Evolutionary conservation across 2,888 invertebrate genomes (phyloP), one percentile per base, ranked within the genome.

Genomic region (Fabriciana adippe): DNA sequence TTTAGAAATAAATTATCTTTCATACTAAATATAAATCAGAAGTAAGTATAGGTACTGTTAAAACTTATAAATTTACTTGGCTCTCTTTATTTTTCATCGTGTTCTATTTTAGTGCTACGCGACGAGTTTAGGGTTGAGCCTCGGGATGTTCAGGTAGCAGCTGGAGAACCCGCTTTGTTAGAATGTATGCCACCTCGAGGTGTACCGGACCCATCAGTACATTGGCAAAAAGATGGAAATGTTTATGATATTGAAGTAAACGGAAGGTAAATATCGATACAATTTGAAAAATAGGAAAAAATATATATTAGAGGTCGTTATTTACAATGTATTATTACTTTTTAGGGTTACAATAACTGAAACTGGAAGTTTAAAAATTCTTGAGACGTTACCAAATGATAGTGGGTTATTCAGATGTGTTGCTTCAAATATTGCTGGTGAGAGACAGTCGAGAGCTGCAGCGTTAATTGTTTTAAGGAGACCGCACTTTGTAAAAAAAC

Each of bases 131-230:
- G 97, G 77, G 94, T 95, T 63, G 95, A 97, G 81, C 99, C 99
- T 35, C 95, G 96, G 81, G 97, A 98, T 87, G 97, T 97, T 60
- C 95, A 97, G 78, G 98, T 98, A 71, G 98, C 99, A 26, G 96
- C 98, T 64, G 99, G 98, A 56, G 98, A 98, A 87, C 97, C 97
- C 66, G 98, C 98, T 21, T 90, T 97, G 53, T 93, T 99, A 75
- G 98, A 98, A 92, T 99, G 99, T 92, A 95, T 96, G 72, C 97
- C 99, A 73, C 99, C 99, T 41, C 95, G 96, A 85, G 99, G 99
- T 65, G 96, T 98, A 87, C 99, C 99, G 2, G 98, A 99, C 84
- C 99, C 99, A 31, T 95, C 95, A 54, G 95, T 99, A 64, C 94
- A 96, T 79, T 99, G 99, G 99, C 95, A 96, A 81, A 98, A 97